Conservation (phyloP, 1,140 invertebrate species). For the Lordiphosa stackelbergi region DNA sequence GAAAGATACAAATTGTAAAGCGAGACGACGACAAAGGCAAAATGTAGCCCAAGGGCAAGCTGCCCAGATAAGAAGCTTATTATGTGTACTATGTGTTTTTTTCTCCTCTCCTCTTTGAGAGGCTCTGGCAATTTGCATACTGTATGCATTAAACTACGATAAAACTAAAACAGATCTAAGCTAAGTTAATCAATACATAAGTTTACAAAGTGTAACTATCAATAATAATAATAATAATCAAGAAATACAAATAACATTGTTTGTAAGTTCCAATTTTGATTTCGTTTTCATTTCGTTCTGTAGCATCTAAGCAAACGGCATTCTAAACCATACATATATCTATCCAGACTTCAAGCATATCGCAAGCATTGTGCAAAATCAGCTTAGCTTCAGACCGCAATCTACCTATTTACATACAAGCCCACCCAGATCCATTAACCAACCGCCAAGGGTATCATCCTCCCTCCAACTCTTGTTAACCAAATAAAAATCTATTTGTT, state of each 20-base stretch:
- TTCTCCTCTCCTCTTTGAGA: slow-evolving; percentile 31
- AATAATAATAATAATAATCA: slow-evolving; percentile 41
- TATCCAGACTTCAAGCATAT: slow-evolving; percentile 65
- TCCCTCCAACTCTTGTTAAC: slow-evolving; percentile 40
- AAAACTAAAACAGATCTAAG: slow-evolving; percentile 48
- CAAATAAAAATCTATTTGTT: slow-evolving; percentile 40
- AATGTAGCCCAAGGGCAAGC: slow-evolving; percentile 24
- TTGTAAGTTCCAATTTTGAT: slow-evolving; percentile 52
- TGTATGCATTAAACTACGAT: slow-evolving; percentile 67
- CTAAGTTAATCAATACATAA: slow-evolving; percentile 43
- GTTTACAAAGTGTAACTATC: slow-evolving; percentile 54
- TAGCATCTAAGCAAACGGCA: slow-evolving; percentile 47
- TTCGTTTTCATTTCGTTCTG: slow-evolving; percentile 30
- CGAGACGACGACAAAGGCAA: slow-evolving; percentile 28
- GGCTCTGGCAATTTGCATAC: slow-evolving; percentile 65
- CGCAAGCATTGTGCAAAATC: slow-evolving; percentile 60
- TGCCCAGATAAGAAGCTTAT: slow-evolving; percentile 36
- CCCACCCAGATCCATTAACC: slow-evolving; percentile 32
- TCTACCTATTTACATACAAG: slow-evolving; percentile 15
- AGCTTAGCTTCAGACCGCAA: slow-evolving; percentile 36
- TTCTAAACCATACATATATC: slow-evolving; percentile 42
- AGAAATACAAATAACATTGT: slow-evolving; percentile 62
- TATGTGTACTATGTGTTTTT: slow-evolving; percentile 48
- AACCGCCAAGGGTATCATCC: slow-evolving; percentile 24
- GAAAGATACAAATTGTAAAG: slow-evolving; percentile 31